Evolutionary conservation across 92 coral and sea anemone genomes (phyloP), one percentile per base, ranked within the genome.

Genomic region (Porites evermanni): DNA sequence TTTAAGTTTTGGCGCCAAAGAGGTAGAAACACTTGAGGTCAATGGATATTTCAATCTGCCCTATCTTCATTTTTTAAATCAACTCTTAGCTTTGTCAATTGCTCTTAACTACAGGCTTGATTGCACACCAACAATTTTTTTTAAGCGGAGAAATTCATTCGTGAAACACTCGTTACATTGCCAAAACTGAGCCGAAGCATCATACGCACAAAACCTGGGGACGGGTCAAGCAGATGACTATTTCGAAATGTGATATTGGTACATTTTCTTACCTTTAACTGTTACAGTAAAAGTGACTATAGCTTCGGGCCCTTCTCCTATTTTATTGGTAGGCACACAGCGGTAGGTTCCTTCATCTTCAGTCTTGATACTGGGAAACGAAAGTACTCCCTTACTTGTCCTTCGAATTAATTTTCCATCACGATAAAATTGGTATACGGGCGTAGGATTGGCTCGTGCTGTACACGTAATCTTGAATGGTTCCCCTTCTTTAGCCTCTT

Each of bases 391-490:
- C 47, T 52, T 76, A 64, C 88, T 90, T 47, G 84, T 75, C 74
- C 67, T 69, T 13, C 81, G 75, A 56, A 90, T 71, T 54, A 90
- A 78, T 38, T 87, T 72, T 14, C 60, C 78, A 52, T 82, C 50
- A 18, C 72, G 82, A 71, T 90, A 90, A 63, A 90, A 63, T 26
- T 83, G 74, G 77, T 90, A 90, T 56, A 38, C 77, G 0, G 93
- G 84, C 1, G 75, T 68, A 14, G 93, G 93, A 54, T 87, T 90
- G 53, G 93, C 88, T 24, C 78, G 91, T 0, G 93, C 90, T 65
- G 82, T 50, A 58, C 93, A 90, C 38, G 89, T 90, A 58, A 90
- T 29, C 26, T 75, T 26, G 7, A 85, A 38, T 7, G 54, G 58
- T 26, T 66, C 59, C 9, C 88, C 88, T 17, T 4, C 68, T 18